phyloP scores from a whole-genome alignment of 2,113 vertebrate genomes.

The Colossoma macropomum region DNA sequence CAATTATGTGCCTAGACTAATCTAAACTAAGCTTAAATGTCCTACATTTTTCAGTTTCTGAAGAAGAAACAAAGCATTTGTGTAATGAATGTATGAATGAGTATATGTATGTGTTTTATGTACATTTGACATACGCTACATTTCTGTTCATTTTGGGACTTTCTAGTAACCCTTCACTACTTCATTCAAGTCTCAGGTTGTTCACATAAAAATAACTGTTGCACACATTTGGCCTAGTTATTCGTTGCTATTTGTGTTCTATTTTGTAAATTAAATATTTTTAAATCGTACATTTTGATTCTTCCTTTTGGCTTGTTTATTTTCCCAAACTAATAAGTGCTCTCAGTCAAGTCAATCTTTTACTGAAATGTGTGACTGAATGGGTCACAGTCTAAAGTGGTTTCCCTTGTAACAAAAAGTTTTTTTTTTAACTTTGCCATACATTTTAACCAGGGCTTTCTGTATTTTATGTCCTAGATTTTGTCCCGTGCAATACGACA shows the following conservation, averaged over 20 bases:
- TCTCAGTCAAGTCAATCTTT: no score
- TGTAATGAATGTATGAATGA: no score
- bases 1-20: background rate
- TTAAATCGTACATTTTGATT: conserved; percentile 58
- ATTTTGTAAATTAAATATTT: conserved; percentile 84
- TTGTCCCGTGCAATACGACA: no score
- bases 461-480: no score
- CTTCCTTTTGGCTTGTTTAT: no score
- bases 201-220: background rate
- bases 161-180: background rate
- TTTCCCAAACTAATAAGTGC: no score
- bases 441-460: no score
- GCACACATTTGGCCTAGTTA: conserved; percentile 28
- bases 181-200: conserved; percentile 21
- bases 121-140: background rate
- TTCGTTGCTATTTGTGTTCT: conserved; percentile 67
- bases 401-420: no score
- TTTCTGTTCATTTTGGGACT: background rate
- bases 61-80: background rate
- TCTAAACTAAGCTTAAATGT: background rate
- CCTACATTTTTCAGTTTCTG: background rate
- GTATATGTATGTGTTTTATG: background rate
- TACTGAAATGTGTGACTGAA: no score
- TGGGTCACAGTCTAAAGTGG: no score
- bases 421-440: no score